Evolutionary conservation across 2,888 invertebrate genomes (phyloP), one percentile per base, ranked within the genome.

Genomic region (Brenthis daphne): DNA sequence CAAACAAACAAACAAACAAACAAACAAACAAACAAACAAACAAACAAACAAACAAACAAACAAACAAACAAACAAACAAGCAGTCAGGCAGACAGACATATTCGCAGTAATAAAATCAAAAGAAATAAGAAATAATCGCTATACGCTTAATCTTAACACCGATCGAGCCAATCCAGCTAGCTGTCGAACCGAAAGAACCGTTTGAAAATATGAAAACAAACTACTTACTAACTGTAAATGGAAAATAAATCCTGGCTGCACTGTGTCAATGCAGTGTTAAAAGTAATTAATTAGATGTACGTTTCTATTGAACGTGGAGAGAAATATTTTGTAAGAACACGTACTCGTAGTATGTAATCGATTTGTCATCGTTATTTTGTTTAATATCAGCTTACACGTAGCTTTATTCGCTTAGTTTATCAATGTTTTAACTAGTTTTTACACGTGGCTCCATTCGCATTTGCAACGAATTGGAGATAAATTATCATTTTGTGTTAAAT

Each of bases 141-240:
- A 24, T 51, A 63, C 72, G 72, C 72, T 71, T 37, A 55, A 64
- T 66, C 29, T 72, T 11, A 58, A 56, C 47, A 29, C 67, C 37
- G 8, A 29, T 64, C 48, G 48, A 60, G 65, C 64, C 68, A 58
- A 68, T 63, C 65, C 67, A 61, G 51, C 70, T 66, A 75, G 69
- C 85, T 85, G 85, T 86, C 85, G 85, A 85, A 86, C 77, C 77
- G 78, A 85, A 87, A 87, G 85, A 87, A 88, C 85, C 82, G 83
- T 79, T 83, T 78, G 77, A 80, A 82, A 84, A 85, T 85, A 83
- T 80, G 77, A 72, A 72, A 72, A 70, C 70, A 72, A 72, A 70
- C 72, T 72, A 72, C 72, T 72, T 72, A 72, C 67, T 57, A 72
- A 72, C 68, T 68, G 70, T 70, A 65, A 72, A 72, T 72, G 69